Evolutionary conservation across 2,888 invertebrate species (phyloP), one percentile per base, ranked within the genome.

Genomic region (Patella pellucida): DNA sequence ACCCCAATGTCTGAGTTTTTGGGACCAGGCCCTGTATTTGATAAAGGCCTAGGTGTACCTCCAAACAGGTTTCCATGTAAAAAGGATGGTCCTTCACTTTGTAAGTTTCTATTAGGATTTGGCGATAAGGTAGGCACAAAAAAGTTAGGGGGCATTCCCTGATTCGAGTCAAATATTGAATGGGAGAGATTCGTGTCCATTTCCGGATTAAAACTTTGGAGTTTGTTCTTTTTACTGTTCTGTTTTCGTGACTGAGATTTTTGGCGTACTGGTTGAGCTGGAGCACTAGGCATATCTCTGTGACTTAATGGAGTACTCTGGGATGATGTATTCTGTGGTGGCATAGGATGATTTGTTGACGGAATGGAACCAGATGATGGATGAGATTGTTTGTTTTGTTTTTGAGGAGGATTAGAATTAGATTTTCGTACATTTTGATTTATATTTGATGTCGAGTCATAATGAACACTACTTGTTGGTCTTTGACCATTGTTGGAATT

Each of bases 121-220:
- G 89, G 87, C 4, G 85, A 83, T 68, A 88, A 82, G 71, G 84
- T 87, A 67, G 86, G 84, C 68, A 89, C 82, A 16, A 87, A 84
- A 77, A 89, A 89, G 76, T 88, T 88, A 7, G 89, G 86, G 19
- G 89, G 86, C 80, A 89, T 84, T 70, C 88, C 83, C n/a, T 85
- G 83, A 52, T 81, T 84, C 9, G 85, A 81, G 69, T 87, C 87
- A 72, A 86, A 85, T 50, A 85, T 83, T 4, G 85, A 83, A 73
- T 85, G 84, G 11, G 83, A 83, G 15, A 86, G 76, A 71, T 84
- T 84, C 31, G 83, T 79, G 71, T 89, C 89, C 67, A 89, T 86
- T 62, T 89, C 88, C 68, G 81, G 79, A 72, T 82, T 72, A 50
- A 83, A 76, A 75, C 76, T 67, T 74, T 62, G 62, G 12, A 78